Evolutionary conservation across 2,113 vertebrate species (phyloP).

Genomic region (Actenoides lindsayi): DNA sequence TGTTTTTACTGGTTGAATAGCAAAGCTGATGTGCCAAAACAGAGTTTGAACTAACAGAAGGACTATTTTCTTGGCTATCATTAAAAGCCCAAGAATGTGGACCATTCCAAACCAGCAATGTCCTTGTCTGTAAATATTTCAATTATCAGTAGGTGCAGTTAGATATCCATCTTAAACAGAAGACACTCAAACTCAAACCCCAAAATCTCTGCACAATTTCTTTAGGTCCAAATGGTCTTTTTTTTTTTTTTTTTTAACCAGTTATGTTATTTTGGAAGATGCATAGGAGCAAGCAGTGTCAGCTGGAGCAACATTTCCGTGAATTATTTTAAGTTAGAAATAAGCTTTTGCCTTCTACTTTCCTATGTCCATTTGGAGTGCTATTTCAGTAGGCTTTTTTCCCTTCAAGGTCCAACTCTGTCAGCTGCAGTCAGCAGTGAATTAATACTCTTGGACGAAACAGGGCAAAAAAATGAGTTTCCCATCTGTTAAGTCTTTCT

Average conservation of each 20-base stretch:
- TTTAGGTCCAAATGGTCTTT: not conserved
- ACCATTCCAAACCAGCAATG: not conserved
- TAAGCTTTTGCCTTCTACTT: not conserved
- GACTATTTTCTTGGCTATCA: not conserved
- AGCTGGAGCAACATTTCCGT: not conserved
- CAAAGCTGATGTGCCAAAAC: not conserved
- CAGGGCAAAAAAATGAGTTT: not conserved
- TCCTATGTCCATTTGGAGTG: not conserved
- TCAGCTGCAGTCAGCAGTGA: constrained; percentile 39
- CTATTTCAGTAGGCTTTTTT: not conserved
- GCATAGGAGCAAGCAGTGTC: not conserved
- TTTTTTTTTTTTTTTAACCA: not conserved
- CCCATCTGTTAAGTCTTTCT: not conserved
- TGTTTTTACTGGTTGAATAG: not conserved
- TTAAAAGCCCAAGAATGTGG: not conserved
- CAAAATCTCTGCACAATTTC: not conserved
- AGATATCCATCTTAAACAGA: not conserved
- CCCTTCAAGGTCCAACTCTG: not conserved
- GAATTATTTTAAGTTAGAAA: not conserved
- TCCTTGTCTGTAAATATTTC: not conserved
- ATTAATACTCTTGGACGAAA: constrained; percentile 1
- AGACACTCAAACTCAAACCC: not conserved
- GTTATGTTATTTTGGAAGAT: not conserved
- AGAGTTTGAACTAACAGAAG: not conserved
- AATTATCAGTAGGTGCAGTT: not conserved